Base-by-base conservation (phyloP, 1,140 invertebrate genomes). In the Hesperophylax magnus region DNA sequence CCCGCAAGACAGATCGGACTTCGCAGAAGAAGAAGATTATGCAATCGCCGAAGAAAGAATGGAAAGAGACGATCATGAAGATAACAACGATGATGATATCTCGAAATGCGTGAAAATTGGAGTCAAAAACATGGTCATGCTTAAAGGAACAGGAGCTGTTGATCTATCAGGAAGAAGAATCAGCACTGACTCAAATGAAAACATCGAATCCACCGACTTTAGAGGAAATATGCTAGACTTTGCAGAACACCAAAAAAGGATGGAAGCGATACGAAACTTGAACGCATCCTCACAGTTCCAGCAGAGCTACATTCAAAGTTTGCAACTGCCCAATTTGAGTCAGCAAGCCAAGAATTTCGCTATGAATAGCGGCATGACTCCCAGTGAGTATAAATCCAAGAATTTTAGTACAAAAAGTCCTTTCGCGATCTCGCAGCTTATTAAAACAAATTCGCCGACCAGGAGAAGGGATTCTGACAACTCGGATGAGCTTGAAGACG, bases 321-420 rank as follows among this genome's bases (percentile, higher is more conserved):
- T 90, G 84, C 88, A 90, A 85, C 87, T 89, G 27, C 78, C 82
- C 11, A 77, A 77, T 14, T 20, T 65, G 47, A 77, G 34, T 7
- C 60, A 79, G 15, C 79, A 58, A 18, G 72, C 20, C 1, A 81
- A 80, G 18, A 77, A 65, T 39, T 54, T 79, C n/a, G 78, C 60
- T 5, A 79, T 72, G 17, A 81, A 74, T 52, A 61, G 71, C 7
- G 75, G 34, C 18, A 78, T 76, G 18, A 83, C 77, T n/a, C 79
- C 82, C 4, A 84, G 78, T 34, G 82, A 84, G 63, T 84, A 80
- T 60, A 84, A 81, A 78, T 77, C 82, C 39, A 90, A 90, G 86
- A 87, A 87, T 71, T 90, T 90, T 85, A 90, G 89, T 88, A 89
- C 89, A 87, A 91, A 91, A 88, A 91, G 90, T 86, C 89, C 89